Evolutionary conservation across 2,113 vertebrate genomes (phyloP).

Genomic region (Lethenteron reissneri): DNA sequence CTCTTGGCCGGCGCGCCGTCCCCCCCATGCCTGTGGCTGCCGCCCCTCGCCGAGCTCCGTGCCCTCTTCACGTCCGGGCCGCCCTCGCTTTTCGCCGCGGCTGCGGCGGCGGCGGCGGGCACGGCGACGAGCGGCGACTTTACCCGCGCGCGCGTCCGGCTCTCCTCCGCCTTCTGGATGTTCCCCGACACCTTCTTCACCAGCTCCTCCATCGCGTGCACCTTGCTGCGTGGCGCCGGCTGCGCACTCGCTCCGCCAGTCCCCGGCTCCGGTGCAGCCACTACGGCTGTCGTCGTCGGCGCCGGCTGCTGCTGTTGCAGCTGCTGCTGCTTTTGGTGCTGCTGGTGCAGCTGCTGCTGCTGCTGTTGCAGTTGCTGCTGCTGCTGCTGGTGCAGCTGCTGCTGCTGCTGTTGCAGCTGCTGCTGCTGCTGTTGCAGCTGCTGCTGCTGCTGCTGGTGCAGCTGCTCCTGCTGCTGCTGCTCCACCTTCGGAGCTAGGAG

Average conservation of each 20-base stretch:
- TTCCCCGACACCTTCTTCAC: slow-evolving; percentile 4
- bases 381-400: slow-evolving; percentile 21
- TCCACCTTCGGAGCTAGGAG: slow-evolving; percentile 10
- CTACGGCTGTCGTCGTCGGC: too few species aligned
- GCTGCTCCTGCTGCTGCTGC: slow-evolving; percentile 33
- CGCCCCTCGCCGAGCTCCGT: too few species aligned
- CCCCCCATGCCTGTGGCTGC: too few species aligned
- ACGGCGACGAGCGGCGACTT: background rate
- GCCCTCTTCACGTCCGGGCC: too few species aligned
- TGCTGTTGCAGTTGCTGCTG: slow-evolving; percentile 8
- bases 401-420: slow-evolving; percentile 26
- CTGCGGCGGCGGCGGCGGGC: too few species aligned
- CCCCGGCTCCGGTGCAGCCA: too few species aligned
- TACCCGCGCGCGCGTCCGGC: background rate
- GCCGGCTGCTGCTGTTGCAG: too few species aligned
- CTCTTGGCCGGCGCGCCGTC: too few species aligned
- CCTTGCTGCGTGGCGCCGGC: background rate
- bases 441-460: slow-evolving; percentile 39
- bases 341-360: too few species aligned
- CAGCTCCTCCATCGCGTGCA: slow-evolving; percentile 2
- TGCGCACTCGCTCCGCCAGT: too few species aligned
- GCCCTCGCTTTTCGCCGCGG: too few species aligned
- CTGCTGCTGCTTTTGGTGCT: too few species aligned
- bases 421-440: slow-evolving; percentile 42
- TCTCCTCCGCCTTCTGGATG: background rate